Evolutionary conservation across 1,140 invertebrate genomes (phyloP).

Genomic region (Caerostris extrusa): DNA sequence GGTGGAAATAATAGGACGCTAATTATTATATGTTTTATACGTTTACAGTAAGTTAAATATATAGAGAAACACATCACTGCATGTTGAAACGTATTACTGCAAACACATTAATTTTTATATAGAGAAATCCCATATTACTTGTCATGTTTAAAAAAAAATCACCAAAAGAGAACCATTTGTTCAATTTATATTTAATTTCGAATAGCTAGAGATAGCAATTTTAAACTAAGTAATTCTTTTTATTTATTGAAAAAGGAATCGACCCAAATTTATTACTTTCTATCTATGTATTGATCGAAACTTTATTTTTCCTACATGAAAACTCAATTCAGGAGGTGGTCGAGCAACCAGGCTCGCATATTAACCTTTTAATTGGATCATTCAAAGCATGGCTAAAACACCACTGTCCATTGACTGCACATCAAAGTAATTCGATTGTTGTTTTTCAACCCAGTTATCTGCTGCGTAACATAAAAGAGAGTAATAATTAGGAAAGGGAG

Average conservation of each 20-base stretch:
- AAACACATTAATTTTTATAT: no score
- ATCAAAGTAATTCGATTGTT: conserved; percentile 12
- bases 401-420: background rate
- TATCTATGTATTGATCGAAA: background rate
- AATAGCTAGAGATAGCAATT: background rate
- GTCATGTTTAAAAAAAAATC: no score
- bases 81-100: no score
- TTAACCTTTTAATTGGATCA: conserved; percentile 15
- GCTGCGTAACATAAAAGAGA: background rate
- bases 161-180: no score
- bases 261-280: background rate
- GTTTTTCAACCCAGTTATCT: background rate
- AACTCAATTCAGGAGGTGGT: background rate
- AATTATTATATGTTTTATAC: no score
- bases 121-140: no score
- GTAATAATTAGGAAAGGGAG: background rate
- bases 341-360: background rate
- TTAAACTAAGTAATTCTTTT: background rate
- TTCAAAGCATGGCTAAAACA: background rate
- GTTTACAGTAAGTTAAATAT: no score
- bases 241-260: background rate
- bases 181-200: no score
- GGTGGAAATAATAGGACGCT: no score
- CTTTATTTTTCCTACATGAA: background rate
- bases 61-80: no score